Percentiles rank a stretch among this genome's conserved stretches.
Evolutionary conservation across 92 coral and sea anemone species (phyloP).

Genomic region (Epizoanthus scotinus): DNA sequence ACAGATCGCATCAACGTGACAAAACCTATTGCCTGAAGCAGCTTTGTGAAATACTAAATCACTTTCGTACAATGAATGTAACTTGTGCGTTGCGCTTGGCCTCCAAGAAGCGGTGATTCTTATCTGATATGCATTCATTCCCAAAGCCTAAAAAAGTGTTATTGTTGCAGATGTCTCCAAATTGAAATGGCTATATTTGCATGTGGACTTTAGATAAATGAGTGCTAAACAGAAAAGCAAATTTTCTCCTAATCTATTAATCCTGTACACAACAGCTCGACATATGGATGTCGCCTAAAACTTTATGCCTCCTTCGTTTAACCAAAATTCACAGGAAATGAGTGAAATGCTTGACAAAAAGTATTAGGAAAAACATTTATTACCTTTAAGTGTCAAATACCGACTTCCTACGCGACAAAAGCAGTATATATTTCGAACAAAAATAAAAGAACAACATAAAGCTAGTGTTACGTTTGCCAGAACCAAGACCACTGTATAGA

Average conservation of each 20-base stretch:
- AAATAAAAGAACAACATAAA: slow-evolving; percentile 43
- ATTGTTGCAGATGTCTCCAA: slow-evolving; percentile 7
- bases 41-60: slow-evolving; percentile 30
- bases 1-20: slow-evolving; percentile 22
- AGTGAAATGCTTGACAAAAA: slow-evolving; percentile 19
- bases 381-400: slow-evolving; percentile 27
- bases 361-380: slow-evolving; percentile 25
- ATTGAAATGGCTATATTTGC: slow-evolving; percentile 19
- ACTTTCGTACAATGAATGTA: slow-evolving; percentile 33
- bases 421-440: slow-evolving; percentile 14
- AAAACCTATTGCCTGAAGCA: slow-evolving; percentile 11
- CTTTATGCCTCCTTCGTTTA: slow-evolving; percentile 8
- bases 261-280: neutral
- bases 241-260: slow-evolving; percentile 35
- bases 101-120: slow-evolving; percentile 10
- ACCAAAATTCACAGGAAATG: slow-evolving; percentile 30
- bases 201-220: slow-evolving; percentile 19
- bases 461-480: neutral
- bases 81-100: slow-evolving; percentile 4
- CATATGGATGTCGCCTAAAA: slow-evolving; percentile 4
- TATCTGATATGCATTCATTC: neutral
- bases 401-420: slow-evolving; percentile 28
- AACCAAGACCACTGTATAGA: neutral
- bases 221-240: slow-evolving; percentile 15
- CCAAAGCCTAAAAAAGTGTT: neutral